Evolutionary conservation across 2,888 invertebrate species (phyloP), one percentile per base, ranked within the genome.

Genomic region (Lepidonotus clava): DNA sequence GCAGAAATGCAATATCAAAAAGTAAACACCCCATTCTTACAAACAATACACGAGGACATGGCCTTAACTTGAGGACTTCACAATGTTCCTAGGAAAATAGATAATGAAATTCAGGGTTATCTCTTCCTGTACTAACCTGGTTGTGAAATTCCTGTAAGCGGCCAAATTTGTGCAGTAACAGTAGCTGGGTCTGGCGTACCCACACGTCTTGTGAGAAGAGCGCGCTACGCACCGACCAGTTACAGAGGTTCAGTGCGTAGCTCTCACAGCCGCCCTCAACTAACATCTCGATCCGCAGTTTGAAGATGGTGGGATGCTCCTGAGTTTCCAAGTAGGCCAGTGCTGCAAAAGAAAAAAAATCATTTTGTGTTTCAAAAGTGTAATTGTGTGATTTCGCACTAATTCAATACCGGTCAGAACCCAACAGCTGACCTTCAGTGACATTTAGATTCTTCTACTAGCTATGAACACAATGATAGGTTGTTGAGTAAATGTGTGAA

Each of bases 261-360:
- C 92, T 92, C 87, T 93, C 93, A 88, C 93, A 93, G 87, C 93
- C 93, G 84, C 92, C 92, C 87, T 93, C 91, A 85, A 93, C 90
- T 90, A 93, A 90, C 90, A 93, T 91, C 87, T 93, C 93, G 5
- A 93, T 92, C 0, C 93, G 91, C 61, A 93, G 89, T 80, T 88
- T 86, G 83, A 90, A 87, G 80, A 90, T 83, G 76, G 89, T 89
- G 18, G 88, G 89, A 40, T 88, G 89, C 66, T 90, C 90, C 18
- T 88, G 87, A 34, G 86, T 88, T 1, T 86, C 51, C 40, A 90
- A 86, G 87, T 89, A 90, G 21, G 85, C 80, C 85, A 89, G 77
- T 0, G 89, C 90, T 89, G 87, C 21, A 66, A 84, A 11, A 6
- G 24, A 67, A 84, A 53, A 32, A 0, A 61, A n/a, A 61, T 18